A percentile compares a stretch with the other conserved stretches of the same genome.
phyloP scores from a whole-genome alignment of 92 coral and sea anemone species.

The Porites lobata region DNA sequence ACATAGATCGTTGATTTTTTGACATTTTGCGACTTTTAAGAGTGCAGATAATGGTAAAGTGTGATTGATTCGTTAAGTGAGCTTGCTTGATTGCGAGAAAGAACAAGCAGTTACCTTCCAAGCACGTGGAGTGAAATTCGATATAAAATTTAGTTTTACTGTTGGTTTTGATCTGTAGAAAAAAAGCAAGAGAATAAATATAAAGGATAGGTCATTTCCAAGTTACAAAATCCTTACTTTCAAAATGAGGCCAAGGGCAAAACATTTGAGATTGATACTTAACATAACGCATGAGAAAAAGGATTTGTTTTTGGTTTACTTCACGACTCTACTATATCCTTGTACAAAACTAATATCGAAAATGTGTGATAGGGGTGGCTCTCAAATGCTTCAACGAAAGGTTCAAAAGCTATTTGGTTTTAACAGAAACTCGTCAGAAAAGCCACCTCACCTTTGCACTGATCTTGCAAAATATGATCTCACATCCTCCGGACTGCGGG shows the following conservation, averaged over 20 bases:
- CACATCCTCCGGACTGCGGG: constrained; percentile 60
- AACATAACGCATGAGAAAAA: no score
- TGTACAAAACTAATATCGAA: no score
- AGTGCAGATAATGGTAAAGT: no score
- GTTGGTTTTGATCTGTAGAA: constrained; percentile 85
- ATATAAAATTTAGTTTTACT: constrained; percentile 91
- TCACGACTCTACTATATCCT: no score
- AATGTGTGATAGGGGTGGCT: not conserved
- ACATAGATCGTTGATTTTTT: no score
- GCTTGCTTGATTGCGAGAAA: no score
- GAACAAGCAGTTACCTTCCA: constrained; percentile 72
- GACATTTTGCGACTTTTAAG: no score
- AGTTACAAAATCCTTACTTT: no score
- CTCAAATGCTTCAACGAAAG: not conserved
- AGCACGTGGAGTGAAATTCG: constrained; percentile 94
- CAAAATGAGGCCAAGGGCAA: no score
- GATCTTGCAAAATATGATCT: constrained; percentile 71
- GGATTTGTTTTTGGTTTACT: no score
- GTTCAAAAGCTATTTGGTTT: not conserved
- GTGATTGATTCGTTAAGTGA: not conserved
- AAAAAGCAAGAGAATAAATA: not conserved
- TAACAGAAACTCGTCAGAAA: no score
- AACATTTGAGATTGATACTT: no score
- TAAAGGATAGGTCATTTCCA: not conserved
- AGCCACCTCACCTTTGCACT: constrained; percentile 75